These are phyloP conservation scores for Pterocles gutturalis DNA, from an alignment of 2,113 vertebrate species.

Conservation along the genomic window DNA sequence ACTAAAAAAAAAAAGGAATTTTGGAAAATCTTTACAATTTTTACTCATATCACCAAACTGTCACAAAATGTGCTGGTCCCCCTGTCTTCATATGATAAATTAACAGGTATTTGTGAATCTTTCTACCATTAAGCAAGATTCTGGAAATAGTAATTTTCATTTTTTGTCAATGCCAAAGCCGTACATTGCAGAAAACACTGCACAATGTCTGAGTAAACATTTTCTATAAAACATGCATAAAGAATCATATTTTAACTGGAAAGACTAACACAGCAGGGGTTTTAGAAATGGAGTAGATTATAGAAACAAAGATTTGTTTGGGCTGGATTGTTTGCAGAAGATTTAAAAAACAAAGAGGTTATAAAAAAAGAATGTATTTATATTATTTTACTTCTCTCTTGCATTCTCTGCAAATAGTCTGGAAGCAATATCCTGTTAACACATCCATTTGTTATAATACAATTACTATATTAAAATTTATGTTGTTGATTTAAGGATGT, in stretches of 20 bases:
- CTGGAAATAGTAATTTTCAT: neutral
- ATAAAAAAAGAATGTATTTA: neutral
- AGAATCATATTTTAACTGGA: slow-evolving; percentile 8
- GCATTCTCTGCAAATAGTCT: neutral
- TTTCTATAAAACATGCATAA: neutral
- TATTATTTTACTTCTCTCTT: slow-evolving; percentile 10
- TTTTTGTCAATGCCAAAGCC: neutral
- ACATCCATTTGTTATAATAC: slow-evolving; percentile 17
- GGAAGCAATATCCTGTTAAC: slow-evolving; percentile 9
- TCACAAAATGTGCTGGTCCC: neutral
- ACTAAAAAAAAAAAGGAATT: neutral
- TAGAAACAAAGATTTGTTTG: slow-evolving; percentile 43
- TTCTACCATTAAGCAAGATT: neutral
- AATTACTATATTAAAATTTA: slow-evolving; percentile 62
- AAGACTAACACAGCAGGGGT: neutral
- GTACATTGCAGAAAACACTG: neutral
- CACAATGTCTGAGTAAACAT: neutral
- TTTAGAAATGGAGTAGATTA: slow-evolving; percentile 20
- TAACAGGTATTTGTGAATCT: neutral
- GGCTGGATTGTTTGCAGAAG: slow-evolving; percentile 35
- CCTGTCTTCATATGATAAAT: neutral
- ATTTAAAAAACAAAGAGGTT: slow-evolving; percentile 15
- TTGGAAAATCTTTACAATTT: neutral
- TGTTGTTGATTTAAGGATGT: slow-evolving; percentile 48
- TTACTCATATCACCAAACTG: neutral